phyloP scores from a whole-genome alignment of 2,888 invertebrate genomes.

The Pecten maximus region DNA sequence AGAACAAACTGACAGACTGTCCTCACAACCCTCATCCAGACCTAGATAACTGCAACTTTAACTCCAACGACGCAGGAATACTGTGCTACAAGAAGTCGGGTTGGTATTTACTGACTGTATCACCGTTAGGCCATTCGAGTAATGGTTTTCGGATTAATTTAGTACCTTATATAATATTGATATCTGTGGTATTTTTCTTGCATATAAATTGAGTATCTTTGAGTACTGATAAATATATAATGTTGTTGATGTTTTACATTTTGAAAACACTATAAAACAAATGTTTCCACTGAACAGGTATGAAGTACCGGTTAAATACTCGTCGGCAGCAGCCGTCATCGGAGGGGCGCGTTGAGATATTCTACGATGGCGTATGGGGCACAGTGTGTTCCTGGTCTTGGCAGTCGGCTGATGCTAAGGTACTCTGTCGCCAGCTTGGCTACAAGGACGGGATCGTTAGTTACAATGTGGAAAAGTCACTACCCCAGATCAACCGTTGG shows the following conservation, averaged over 20 bases:
- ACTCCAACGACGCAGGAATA: slow-evolving; percentile 72
- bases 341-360: slow-evolving; percentile 76
- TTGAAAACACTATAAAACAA: too few species aligned
- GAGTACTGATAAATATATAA: too few species aligned
- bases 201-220: too few species aligned
- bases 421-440: slow-evolving; percentile 72
- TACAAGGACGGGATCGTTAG: slow-evolving; percentile 72
- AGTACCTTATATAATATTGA: neutral
- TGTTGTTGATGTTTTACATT: too few species aligned
- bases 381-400: slow-evolving; percentile 75
- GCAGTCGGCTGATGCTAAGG: slow-evolving; percentile 71
- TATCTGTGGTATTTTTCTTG: too few species aligned
- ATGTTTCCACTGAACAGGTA: slow-evolving; percentile 58
- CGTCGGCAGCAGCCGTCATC: slow-evolving; percentile 54
- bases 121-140: too few species aligned
- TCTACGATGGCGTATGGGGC: slow-evolving; percentile 72
- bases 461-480: slow-evolving; percentile 54
- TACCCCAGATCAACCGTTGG: slow-evolving; percentile 59
- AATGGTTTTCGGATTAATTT: too few species aligned
- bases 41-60: slow-evolving; percentile 65
- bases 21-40: slow-evolving; percentile 60
- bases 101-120: too few species aligned
- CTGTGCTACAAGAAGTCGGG: slow-evolving; percentile 71
- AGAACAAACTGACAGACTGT: slow-evolving; percentile 63
- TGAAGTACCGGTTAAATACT: slow-evolving; percentile 68